Conservation (phyloP, 2,113 vertebrate genomes). For the Pogonocichla stellata region DNA sequence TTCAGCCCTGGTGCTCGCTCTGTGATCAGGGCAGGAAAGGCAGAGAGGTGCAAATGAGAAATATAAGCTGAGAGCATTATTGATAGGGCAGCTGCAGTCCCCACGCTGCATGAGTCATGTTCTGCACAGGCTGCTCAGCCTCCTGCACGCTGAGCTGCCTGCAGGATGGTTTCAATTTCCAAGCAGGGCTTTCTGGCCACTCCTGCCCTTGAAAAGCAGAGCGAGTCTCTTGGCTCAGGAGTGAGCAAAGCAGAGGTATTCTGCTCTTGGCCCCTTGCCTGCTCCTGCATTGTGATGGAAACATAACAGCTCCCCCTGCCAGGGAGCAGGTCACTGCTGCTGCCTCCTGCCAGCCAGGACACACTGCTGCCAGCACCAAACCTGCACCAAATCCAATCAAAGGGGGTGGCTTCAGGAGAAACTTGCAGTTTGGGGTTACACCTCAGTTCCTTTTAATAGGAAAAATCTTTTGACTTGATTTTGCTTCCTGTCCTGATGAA, state of each 20-base stretch:
- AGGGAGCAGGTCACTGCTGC: slow-evolving; percentile 22
- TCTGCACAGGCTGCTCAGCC: background rate
- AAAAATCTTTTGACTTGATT: background rate
- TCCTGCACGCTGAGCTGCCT: background rate
- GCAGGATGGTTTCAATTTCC: slow-evolving; percentile 72
- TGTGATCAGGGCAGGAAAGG: background rate
- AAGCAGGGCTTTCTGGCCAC: slow-evolving; percentile 62
- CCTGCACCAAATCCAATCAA: background rate
- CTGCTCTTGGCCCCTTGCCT: slow-evolving; percentile 52
- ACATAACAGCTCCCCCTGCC: slow-evolving; percentile 35
- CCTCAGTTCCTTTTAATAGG: background rate
- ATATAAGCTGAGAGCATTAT: slow-evolving; percentile 17
- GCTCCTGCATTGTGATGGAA: slow-evolving; percentile 47
- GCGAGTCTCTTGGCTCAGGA: slow-evolving; percentile 66
- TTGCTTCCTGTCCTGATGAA: background rate
- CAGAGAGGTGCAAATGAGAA: background rate
- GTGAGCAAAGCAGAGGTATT: slow-evolving; percentile 6
- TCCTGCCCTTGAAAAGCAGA: slow-evolving; percentile 68
- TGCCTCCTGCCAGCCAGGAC: background rate
- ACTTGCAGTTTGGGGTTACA: background rate
- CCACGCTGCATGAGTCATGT: background rate
- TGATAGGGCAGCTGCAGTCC: slow-evolving; percentile 4
- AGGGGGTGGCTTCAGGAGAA: background rate
- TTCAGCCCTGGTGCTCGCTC: background rate
- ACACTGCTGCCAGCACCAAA: background rate